Base-by-base conservation (phyloP, 2,113 vertebrate genomes). In the Odobenus rosmarus region DNA sequence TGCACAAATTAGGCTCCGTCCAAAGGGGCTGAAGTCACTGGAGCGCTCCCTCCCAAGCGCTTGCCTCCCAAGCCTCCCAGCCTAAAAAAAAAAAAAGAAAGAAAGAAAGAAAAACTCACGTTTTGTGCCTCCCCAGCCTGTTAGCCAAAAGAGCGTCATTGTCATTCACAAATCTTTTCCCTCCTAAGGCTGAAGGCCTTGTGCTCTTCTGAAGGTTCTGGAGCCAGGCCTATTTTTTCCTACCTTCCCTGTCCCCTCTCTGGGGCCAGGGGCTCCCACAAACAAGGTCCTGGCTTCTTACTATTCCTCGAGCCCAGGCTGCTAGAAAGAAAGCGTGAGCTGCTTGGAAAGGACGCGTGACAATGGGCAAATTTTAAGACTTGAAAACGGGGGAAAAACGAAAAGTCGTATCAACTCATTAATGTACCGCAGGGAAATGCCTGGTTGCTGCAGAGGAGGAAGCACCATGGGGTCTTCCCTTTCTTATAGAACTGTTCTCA, bases 391-490 rank as follows among this genome's bases (percentile, higher is more conserved):
- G 71, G 49, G 11, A 57, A 31, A 61, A 57, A 28, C 0, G 14
- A 57, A 85, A 91, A 77, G 71, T 49, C 21, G 4, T 23, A 1
- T 76, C 59, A 24, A 21, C 7, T 90, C 80, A 4, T 15, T 53
- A 62, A 62, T 0, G 23, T 15, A 24, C 33, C 3, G 10, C 33
- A 51, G 24, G 55, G 76, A 93, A 42, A 49, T 72, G 26, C 33
- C 61, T 21, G 19, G 42, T 42, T 12, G 6, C 55, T 31, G 24
- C 51, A 9, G 1, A 49, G 62, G n/a, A 84, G 49, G 26, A 46
- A 55, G 51, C 3, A 46, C 7, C 1, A 5, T 0, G 0, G 9
- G 3, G 7, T 33, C 36, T 39, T 71, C 4, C 7, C 5, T 51
- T 95, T 88, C n/a, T 88, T n/a, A 62, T n/a, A 12, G 1, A 0